Conservation (phyloP, 2,113 vertebrate genomes). For the Taxidea taxus region DNA sequence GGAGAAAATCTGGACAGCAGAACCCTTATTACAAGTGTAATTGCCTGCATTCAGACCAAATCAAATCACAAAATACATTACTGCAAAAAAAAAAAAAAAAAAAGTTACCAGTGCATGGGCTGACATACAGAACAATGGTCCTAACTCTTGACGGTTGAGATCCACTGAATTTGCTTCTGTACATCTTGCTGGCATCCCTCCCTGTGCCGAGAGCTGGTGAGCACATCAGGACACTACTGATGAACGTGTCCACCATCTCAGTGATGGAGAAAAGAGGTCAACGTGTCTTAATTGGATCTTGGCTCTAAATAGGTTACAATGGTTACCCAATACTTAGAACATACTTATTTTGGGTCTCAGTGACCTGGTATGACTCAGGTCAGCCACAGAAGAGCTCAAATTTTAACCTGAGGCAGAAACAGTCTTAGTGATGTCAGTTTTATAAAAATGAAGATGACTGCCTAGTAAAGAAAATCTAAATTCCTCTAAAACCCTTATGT, state of each 20-base stretch:
- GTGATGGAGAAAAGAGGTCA: not conserved
- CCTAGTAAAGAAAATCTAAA: slow-evolving; percentile 43
- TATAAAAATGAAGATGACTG: slow-evolving; percentile 54
- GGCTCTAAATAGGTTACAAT: slow-evolving; percentile 50
- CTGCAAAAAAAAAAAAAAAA: not conserved
- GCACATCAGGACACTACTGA: not conserved
- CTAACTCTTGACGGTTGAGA: not conserved
- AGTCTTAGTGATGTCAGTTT: slow-evolving; percentile 44
- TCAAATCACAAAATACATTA: slow-evolving; percentile 47
- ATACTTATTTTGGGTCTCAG: slow-evolving; percentile 70
- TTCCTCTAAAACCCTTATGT: not conserved
- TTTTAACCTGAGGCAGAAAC: slow-evolving; percentile 50
- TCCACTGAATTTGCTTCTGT: slow-evolving; percentile 19
- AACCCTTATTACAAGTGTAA: slow-evolving; percentile 26
- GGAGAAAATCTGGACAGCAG: slow-evolving; percentile 27
- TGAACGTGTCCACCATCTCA: not conserved
- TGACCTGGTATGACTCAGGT: slow-evolving; percentile 57
- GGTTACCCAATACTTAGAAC: slow-evolving; percentile 51
- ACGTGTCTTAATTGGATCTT: not conserved
- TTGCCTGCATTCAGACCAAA: slow-evolving; percentile 27
- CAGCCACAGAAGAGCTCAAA: slow-evolving; percentile 40
- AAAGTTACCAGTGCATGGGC: not conserved
- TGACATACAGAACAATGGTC: slow-evolving; percentile 10
- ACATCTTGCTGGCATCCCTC: not conserved
- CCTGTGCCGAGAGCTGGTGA: not conserved